Evolutionary conservation across 2,797 vertebrate genomes (phyloP).

Genomic region (Acanthiza pusilla): DNA sequence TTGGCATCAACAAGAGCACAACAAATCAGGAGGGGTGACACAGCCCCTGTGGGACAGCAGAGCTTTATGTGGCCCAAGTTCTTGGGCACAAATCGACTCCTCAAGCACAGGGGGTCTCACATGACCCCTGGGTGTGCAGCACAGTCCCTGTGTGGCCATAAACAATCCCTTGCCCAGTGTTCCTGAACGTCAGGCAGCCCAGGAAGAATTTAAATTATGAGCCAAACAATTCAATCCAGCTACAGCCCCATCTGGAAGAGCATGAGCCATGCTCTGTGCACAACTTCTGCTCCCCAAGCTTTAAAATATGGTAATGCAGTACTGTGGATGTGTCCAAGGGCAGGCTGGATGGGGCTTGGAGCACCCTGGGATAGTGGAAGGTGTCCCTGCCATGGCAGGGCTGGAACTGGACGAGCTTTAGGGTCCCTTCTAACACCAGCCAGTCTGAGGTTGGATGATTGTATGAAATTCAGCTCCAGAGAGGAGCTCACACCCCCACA

Average conservation of each 20-base stretch:
- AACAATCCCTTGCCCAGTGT: background rate
- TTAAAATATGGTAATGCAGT: background rate
- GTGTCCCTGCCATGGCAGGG: background rate
- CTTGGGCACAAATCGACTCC: accelerated
- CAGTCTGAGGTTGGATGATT: background rate
- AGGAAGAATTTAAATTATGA: background rate
- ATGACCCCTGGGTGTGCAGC: background rate
- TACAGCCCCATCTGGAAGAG: background rate
- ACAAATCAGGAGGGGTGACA: background rate
- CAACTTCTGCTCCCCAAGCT: background rate
- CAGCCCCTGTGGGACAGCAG: background rate
- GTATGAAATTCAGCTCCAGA: background rate
- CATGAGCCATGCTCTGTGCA: background rate
- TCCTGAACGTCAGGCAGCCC: background rate
- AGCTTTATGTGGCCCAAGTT: background rate
- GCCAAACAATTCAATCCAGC: background rate
- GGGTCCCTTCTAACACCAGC: background rate
- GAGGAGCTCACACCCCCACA: accelerated
- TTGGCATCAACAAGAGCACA: background rate
- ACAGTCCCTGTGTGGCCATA: background rate
- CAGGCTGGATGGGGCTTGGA: background rate
- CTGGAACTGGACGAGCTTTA: background rate
- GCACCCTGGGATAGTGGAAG: background rate
- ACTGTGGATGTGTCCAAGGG: background rate
- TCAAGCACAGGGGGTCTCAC: background rate